Percentiles rank a stretch among this genome's conserved stretches.
These are phyloP conservation scores for Phanerotoma sp. DNA, from an alignment of 2,888 invertebrate genomes.

Conservation along the genomic window DNA sequence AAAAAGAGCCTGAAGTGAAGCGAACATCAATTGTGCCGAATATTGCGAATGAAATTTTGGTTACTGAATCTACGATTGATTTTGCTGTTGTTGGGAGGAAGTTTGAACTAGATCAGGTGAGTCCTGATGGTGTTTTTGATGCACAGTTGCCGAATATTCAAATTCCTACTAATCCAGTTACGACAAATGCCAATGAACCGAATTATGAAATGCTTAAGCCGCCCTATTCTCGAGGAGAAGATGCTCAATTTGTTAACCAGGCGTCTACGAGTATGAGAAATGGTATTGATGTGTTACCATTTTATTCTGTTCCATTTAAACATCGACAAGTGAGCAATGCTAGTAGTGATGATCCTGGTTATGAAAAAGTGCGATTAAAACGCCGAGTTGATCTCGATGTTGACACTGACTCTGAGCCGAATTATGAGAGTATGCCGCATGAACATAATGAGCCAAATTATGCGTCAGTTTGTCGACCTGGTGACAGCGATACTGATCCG, in stretches of 20 bases:
- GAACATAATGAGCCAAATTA: constrained; percentile 63
- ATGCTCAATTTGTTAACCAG: constrained; percentile 9
- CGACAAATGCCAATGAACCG: constrained; percentile 67
- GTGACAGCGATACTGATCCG: constrained; percentile 73
- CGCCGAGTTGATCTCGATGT: constrained; percentile 48
- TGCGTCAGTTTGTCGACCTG: constrained; percentile 60
- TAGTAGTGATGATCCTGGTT: constrained; percentile 58
- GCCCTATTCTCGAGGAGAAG: constrained; percentile 48
- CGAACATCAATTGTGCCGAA: constrained; percentile 5
- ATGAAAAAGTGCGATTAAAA: constrained; percentile 59
- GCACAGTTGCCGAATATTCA: no score
- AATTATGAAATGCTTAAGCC: constrained; percentile 77
- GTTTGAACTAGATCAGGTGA: constrained; percentile 56
- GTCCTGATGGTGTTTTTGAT: constrained; percentile 69
- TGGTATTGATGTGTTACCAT: constrained; percentile 39
- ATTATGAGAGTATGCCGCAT: constrained; percentile 74
- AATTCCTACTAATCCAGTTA: no score
- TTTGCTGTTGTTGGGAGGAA: constrained; percentile 47
- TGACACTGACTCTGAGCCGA: constrained; percentile 67
- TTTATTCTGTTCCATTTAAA: constrained; percentile 48
- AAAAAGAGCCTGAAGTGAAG: constrained; percentile 40
- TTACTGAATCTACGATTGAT: constrained; percentile 37
- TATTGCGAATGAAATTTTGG: constrained; percentile 28
- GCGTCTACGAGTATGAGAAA: constrained; percentile 31
- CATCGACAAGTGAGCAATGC: constrained; percentile 51